Conservation (phyloP, 1,140 invertebrate species). For the Nasonia giraulti region DNA sequence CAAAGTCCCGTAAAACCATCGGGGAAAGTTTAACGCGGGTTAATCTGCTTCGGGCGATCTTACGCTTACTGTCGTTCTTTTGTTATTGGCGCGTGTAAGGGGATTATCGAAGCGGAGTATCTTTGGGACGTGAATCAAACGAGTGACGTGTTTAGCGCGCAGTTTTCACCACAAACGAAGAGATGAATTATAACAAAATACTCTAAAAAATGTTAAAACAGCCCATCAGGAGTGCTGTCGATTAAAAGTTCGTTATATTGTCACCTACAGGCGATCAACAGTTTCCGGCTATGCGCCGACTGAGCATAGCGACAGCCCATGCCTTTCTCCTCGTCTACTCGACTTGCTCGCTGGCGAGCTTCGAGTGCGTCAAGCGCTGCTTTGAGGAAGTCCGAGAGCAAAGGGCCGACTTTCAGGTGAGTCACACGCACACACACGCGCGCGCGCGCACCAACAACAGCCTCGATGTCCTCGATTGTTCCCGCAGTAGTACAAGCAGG, state of each 20-base stretch:
- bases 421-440: not conserved
- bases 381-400: conserved; percentile 90
- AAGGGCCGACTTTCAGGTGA: conserved; percentile 81
- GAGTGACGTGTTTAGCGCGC: no score
- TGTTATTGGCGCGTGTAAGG: no score
- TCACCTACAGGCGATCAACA: conserved; percentile 81
- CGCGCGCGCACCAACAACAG: not conserved
- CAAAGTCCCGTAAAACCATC: not conserved
- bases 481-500: no score
- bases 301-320: conserved; percentile 92
- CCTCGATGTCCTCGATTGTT: not conserved
- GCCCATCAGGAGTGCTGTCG: no score
- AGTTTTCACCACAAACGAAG: no score
- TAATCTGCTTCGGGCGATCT: not conserved
- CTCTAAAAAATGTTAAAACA: no score
- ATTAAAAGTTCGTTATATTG: no score
- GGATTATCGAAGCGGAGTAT: no score
- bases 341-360: conserved; percentile 85
- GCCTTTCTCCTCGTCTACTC: conserved; percentile 93
- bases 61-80: not conserved
- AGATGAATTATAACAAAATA: no score
- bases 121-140: no score
- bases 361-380: conserved; percentile 85
- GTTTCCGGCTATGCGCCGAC: conserved; percentile 89
- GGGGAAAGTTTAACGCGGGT: not conserved